Evolutionary conservation across 2,113 vertebrate species (phyloP).

Genomic region (Strix aluco): DNA sequence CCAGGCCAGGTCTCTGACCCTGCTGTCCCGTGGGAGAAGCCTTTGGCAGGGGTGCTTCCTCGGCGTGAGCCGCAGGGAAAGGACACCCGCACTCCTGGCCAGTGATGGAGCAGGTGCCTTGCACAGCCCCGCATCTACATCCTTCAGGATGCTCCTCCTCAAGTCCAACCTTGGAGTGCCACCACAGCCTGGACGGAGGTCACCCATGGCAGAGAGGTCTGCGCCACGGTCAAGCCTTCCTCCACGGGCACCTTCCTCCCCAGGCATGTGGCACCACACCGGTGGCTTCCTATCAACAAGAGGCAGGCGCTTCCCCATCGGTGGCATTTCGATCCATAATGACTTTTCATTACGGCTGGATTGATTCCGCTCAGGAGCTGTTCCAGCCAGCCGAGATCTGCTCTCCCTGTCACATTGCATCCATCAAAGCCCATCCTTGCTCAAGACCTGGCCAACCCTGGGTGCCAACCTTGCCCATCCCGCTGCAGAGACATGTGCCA

Average conservation of each 20-base stretch:
- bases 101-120: neutral
- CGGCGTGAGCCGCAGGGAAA: neutral
- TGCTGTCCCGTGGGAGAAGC: rapidly evolving
- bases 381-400: slow-evolving; percentile 1
- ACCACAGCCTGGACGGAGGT: neutral
- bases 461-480: neutral
- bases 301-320: neutral
- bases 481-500: neutral
- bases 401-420: slow-evolving; percentile 11
- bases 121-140: rapidly evolving
- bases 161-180: neutral
- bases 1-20: neutral
- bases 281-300: neutral
- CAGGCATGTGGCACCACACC: neutral
- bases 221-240: neutral
- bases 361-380: neutral
- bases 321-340: slow-evolving; percentile 15
- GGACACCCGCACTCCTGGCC: rapidly evolving
- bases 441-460: neutral
- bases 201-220: neutral
- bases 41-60: neutral
- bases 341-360: slow-evolving; percentile 24
- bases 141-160: neutral
- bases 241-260: neutral
- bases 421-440: neutral